Percentiles rank a stretch among this genome's conserved stretches.
phyloP scores from a whole-genome alignment of 1,140 invertebrate species.

The Pantala flavescens region DNA sequence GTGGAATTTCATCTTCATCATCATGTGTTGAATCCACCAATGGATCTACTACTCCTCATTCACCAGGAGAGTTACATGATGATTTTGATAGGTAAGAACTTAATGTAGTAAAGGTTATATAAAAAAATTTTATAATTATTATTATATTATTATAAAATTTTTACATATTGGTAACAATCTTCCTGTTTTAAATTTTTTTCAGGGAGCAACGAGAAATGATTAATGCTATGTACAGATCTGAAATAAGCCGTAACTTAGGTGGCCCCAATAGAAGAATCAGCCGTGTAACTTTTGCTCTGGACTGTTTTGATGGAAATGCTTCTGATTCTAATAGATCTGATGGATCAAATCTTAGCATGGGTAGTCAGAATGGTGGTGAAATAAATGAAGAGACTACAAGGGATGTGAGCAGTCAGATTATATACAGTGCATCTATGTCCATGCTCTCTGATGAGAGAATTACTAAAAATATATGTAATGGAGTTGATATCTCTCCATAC shows the following conservation, averaged over 20 bases:
- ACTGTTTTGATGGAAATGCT: constrained; percentile 26
- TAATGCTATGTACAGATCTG: neutral
- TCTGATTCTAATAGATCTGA: constrained; percentile 38
- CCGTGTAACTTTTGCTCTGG: neutral
- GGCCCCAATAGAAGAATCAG: too few relatives aligned
- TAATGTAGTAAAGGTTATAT: neutral
- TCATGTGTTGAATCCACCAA: neutral
- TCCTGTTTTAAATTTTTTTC: neutral
- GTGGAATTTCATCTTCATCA: neutral
- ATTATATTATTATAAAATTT: too few relatives aligned
- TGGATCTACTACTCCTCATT: neutral
- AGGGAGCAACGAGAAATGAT: neutral
- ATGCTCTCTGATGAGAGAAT: neutral
- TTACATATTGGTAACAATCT: too few relatives aligned
- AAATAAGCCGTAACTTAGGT: neutral
- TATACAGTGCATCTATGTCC: neutral
- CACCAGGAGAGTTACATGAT: neutral
- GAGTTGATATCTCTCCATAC: constrained; percentile 27
- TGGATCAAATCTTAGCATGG: constrained; percentile 30
- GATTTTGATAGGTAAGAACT: neutral
- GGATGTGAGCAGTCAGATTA: neutral
- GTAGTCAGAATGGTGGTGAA: constrained; percentile 30
- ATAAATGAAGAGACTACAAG: neutral
- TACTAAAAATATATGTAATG: constrained; percentile 16
- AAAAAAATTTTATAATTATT: neutral